A percentile compares a stretch with the other conserved stretches of the same genome.
These are phyloP conservation scores for Leptodactylus fallax DNA, from an alignment of 2,797 vertebrate species.

Conservation along the genomic window DNA sequence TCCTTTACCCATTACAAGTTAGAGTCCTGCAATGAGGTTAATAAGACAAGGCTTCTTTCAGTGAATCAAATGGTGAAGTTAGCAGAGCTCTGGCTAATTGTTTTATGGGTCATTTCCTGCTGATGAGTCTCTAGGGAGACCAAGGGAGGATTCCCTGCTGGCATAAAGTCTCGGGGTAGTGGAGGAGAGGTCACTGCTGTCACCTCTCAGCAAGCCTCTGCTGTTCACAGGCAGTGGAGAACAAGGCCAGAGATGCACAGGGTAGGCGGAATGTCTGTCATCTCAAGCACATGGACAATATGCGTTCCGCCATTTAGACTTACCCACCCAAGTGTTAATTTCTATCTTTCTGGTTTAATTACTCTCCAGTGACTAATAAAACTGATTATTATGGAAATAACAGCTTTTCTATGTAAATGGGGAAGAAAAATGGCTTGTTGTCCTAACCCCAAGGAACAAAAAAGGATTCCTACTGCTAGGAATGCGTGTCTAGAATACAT, in stretches of 20 bases:
- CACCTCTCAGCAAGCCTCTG: constrained; percentile 28
- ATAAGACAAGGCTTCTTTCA: constrained; percentile 33
- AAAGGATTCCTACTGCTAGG: background rate
- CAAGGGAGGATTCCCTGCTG: constrained; percentile 53
- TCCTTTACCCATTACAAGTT: background rate
- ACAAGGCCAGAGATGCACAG: background rate
- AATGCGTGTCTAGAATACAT: background rate
- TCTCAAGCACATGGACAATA: constrained; percentile 27
- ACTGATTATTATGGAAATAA: constrained; percentile 6
- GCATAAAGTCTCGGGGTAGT: constrained; percentile 14
- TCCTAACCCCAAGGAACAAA: background rate
- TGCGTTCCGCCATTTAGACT: background rate
- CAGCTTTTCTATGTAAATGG: background rate
- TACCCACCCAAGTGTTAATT: constrained; percentile 17
- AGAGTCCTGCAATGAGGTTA: constrained; percentile 16
- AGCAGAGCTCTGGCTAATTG: constrained; percentile 46
- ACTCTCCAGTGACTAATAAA: constrained; percentile 3
- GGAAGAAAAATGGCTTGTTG: constrained; percentile 10
- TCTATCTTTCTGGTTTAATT: constrained; percentile 10
- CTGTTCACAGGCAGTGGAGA: constrained; percentile 32
- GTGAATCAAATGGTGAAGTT: constrained; percentile 33
- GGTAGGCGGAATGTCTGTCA: constrained; percentile 6
- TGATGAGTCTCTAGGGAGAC: constrained; percentile 36
- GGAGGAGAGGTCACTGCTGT: constrained; percentile 43
- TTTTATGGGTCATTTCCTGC: constrained; percentile 60